Conservation (phyloP, 2,113 vertebrate species). For the cattle (Bos taurus) region ARS-UCD2.0 NC_037334.1:94057001-94057500, state of each 20-base stretch:
- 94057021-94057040: background rate
- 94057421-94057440: background rate
- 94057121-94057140: background rate
- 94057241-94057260: background rate
- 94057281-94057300: background rate
- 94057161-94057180: background rate
- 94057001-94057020: background rate
- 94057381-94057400: background rate
- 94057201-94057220: background rate
- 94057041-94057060: background rate
- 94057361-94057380: background rate
- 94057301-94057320: background rate
- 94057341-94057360: background rate
- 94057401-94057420: background rate
- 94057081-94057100: background rate
- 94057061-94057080: background rate
- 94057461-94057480: background rate
- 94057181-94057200: background rate
- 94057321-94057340: background rate
- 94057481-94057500: background rate
- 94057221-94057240: background rate
- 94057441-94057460: background rate
- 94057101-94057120: background rate
- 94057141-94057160: background rate
- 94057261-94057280: background rate